phyloP scores from a whole-genome alignment of 2,113 vertebrate genomes.

The Climacteris rufus region DNA sequence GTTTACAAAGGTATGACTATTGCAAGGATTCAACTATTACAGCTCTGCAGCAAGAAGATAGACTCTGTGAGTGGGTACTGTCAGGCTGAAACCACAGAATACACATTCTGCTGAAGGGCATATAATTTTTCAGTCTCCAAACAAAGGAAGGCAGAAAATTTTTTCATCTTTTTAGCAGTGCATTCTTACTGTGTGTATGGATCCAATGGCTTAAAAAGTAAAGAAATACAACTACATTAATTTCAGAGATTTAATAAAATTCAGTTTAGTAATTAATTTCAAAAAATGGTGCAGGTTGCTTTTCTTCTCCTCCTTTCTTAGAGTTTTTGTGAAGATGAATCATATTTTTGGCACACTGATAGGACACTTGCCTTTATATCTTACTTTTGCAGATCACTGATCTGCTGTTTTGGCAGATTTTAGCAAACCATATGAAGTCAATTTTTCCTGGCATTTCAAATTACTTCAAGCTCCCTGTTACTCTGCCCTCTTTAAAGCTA shows the following conservation, averaged over 20 bases:
- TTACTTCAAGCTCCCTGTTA: constrained; percentile 16
- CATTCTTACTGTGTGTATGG: neutral
- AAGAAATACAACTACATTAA: neutral
- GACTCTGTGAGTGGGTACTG: neutral
- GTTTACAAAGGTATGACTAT: neutral
- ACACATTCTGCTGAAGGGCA: neutral
- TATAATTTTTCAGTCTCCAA: neutral
- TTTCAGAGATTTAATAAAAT: constrained; percentile 17
- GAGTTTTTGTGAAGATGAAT: neutral
- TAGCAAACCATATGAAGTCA: neutral
- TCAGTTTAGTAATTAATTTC: neutral
- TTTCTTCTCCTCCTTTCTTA: neutral
- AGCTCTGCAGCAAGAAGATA: neutral
- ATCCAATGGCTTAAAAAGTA: neutral
- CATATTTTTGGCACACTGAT: neutral
- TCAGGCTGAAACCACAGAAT: neutral
- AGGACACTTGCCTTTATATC: neutral
- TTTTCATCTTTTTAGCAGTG: neutral
- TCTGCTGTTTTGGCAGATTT: constrained; percentile 17
- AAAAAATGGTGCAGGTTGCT: neutral
- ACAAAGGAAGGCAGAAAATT: neutral
- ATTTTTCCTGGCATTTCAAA: constrained; percentile 26
- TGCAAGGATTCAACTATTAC: neutral
- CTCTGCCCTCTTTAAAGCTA: neutral
- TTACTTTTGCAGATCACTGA: neutral